Evolutionary conservation across 2,113 vertebrate genomes (phyloP).

Genomic region (Ivindomyrus marchei): DNA sequence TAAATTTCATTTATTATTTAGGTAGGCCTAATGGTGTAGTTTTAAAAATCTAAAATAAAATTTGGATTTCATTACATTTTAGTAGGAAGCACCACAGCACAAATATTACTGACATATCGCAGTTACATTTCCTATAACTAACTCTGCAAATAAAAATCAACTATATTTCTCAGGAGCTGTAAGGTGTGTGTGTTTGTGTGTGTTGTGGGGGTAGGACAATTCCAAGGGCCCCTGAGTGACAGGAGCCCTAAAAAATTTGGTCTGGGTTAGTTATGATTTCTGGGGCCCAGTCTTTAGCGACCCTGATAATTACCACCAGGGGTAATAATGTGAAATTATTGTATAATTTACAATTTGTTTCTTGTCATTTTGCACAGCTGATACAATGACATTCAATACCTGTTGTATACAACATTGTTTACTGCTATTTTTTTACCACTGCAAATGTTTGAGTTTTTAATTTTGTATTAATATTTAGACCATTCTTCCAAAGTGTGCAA

Average conservation of each 20-base stretch:
- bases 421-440: not conserved
- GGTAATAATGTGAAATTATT: not conserved
- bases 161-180: not conserved
- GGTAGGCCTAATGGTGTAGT: not conserved
- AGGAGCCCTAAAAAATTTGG: not conserved
- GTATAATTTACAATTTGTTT: not conserved
- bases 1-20: not conserved
- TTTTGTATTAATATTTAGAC: not conserved
- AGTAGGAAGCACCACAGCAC: not conserved
- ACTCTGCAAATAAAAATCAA: not conserved
- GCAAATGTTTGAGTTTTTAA: not conserved
- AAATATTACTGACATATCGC: not conserved
- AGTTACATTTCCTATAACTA: not conserved
- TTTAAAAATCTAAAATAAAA: not conserved
- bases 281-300: too few relatives aligned
- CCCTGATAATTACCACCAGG: not conserved
- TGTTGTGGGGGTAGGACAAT: not conserved
- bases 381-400: not conserved
- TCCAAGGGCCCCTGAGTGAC: not conserved
- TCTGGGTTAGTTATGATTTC: not conserved
- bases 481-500: not conserved
- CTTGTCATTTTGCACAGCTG: not conserved
- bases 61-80: not conserved
- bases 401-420: not conserved
- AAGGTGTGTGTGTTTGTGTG: not conserved